Base-by-base conservation (phyloP, 1,140 invertebrate species). In the Meloidogyne hapla region DNA sequence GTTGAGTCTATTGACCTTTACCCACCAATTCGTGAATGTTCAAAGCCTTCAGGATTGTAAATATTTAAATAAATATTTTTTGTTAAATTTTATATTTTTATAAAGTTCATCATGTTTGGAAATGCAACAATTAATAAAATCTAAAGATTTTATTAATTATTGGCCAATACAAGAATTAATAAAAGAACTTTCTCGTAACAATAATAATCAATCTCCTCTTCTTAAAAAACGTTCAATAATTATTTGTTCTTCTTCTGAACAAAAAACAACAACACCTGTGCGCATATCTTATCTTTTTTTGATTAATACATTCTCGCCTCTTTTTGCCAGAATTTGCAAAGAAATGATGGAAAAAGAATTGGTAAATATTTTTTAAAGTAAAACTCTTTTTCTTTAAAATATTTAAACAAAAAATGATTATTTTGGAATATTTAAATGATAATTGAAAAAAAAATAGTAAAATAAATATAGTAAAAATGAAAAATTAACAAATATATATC, bases 271-370 rank as follows among this genome's bases (percentile, higher is more conserved):
- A 38, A 23, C 48, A 25, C 70, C 70, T 28, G n/a, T 73, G 56
- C 23, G 23, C 56, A 63, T 63, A 2, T 73, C 70, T 33, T 73
- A 73, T 63, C 38, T 73, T 21, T 73, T 26, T 56, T 38, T 73
- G 38, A 62, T 56, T 23, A 73, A 73, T 63, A 73, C 70, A 48
- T 73, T 73, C n/a, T 73, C 70, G 23, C 70, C 70, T 40, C 28
- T 73, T 18, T 73, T 73, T 62, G 70, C 70, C 15, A 61, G 70
- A 61, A 48, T 73, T 28, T 62, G 64, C 48, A 63, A 73, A 18
- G n/a, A 23, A 64, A 42, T 73, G 45, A 63, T 63, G n/a, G 70
- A 38, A 61, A 73, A 73, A 28, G 70, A 73, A 61, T 40, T 73
- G 25, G 70, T 73, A 23, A 73, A 38, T 61, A n/a, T n/a, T n/a